These are phyloP conservation scores for Barbus barbus DNA, from an alignment of 2,113 vertebrate genomes.

Conservation along the genomic window DNA sequence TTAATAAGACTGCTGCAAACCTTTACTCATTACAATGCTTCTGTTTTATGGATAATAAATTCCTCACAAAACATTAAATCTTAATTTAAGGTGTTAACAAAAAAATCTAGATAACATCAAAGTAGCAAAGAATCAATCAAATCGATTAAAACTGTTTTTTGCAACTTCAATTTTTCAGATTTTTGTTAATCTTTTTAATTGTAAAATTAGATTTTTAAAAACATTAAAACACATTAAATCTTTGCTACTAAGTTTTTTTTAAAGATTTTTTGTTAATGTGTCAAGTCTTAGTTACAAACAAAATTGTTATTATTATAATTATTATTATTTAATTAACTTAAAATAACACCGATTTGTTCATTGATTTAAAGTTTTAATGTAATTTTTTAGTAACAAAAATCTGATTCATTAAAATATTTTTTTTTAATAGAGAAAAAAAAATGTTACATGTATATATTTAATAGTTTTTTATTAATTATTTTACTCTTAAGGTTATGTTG, in stretches of 20 bases:
- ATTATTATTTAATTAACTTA: too few relatives aligned
- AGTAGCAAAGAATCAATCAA: background rate
- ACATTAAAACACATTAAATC: too few relatives aligned
- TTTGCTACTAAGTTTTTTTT: background rate
- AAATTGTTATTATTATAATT: background rate
- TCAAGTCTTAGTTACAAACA: background rate
- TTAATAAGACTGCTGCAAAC: background rate
- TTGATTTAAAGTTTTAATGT: too few relatives aligned
- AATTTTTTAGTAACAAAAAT: too few relatives aligned
- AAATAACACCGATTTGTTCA: too few relatives aligned
- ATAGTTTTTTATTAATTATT: too few relatives aligned
- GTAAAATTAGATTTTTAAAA: background rate
- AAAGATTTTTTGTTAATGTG: background rate
- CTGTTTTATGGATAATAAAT: background rate
- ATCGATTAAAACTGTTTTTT: background rate
- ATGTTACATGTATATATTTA: too few relatives aligned
- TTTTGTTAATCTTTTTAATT: too few relatives aligned
- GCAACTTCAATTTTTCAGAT: too few relatives aligned
- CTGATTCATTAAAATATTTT: too few relatives aligned
- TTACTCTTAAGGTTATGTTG: too few relatives aligned
- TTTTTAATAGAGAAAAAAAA: too few relatives aligned
- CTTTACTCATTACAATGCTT: background rate
- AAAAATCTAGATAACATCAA: background rate
- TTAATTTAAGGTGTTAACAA: background rate
- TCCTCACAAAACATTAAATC: background rate